A percentile compares a stretch with the other conserved stretches of the same genome.
These are phyloP conservation scores for Uria aalge DNA, from an alignment of 2,113 vertebrate genomes.

Conservation along the genomic window DNA sequence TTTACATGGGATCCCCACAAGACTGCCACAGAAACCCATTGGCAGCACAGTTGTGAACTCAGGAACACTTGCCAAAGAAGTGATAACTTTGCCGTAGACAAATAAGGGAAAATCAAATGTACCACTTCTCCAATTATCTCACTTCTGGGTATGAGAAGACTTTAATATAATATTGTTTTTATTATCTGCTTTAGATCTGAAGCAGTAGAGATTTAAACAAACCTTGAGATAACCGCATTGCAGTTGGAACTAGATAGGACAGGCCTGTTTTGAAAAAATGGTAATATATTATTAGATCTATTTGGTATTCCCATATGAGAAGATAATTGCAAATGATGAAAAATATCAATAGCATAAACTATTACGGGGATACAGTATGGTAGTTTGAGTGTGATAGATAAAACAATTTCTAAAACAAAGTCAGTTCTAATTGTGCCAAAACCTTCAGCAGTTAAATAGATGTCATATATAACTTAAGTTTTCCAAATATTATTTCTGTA, in stretches of 20 bases:
- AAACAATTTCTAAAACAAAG: neutral
- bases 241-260: neutral
- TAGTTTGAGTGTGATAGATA: neutral
- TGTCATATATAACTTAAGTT: neutral
- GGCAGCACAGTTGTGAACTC: neutral
- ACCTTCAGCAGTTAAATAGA: neutral
- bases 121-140: neutral
- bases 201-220: neutral
- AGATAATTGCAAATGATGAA: neutral
- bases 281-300: neutral
- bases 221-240: neutral
- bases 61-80: neutral
- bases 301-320: neutral
- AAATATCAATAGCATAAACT: neutral
- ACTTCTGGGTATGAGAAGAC: neutral
- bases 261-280: neutral
- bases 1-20: neutral
- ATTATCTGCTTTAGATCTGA: neutral
- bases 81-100: neutral
- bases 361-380: neutral
- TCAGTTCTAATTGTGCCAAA: neutral
- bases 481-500: neutral
- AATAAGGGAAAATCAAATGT: neutral
- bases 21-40: neutral
- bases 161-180: neutral